Evolutionary conservation across 1,140 invertebrate species (phyloP).

Genomic region (Wiebesia pumilae): DNA sequence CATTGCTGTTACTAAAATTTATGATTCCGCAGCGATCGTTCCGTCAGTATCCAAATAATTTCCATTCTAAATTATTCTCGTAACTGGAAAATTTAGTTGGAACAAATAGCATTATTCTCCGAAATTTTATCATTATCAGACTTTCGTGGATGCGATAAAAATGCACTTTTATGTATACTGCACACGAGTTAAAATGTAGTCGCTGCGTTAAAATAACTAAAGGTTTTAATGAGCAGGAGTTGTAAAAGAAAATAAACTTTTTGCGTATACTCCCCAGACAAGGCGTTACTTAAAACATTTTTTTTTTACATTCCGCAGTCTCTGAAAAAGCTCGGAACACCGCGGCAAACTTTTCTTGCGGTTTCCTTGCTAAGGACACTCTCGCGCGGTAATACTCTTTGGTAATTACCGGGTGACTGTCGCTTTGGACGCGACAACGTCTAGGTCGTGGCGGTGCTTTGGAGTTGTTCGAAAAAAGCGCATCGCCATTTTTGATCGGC

Average conservation of each 20-base stretch:
- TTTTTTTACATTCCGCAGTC: not conserved
- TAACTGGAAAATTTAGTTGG: too few species aligned
- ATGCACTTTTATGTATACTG: not conserved
- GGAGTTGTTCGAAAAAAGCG: not conserved
- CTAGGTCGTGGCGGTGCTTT: not conserved
- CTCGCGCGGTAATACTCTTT: slow-evolving; percentile 14
- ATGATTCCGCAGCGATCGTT: too few species aligned
- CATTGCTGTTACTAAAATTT: too few species aligned
- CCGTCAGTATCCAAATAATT: too few species aligned
- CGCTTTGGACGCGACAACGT: not conserved
- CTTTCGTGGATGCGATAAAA: not conserved
- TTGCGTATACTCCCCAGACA: not conserved
- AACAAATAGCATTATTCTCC: too few species aligned
- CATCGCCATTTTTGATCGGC: slow-evolving; percentile 29
- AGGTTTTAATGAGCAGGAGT: not conserved
- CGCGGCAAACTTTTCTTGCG: slow-evolving; percentile 23
- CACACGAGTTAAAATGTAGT: not conserved
- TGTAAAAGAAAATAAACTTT: not conserved
- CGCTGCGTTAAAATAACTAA: not conserved
- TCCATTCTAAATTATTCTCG: too few species aligned
- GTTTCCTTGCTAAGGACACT: not conserved
- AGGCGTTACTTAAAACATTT: not conserved
- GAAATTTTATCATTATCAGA: not conserved
- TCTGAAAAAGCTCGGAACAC: not conserved
- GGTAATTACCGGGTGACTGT: slow-evolving; percentile 27